Evolutionary conservation across 2,888 invertebrate species (phyloP).

Genomic region (Athalia circularis): DNA sequence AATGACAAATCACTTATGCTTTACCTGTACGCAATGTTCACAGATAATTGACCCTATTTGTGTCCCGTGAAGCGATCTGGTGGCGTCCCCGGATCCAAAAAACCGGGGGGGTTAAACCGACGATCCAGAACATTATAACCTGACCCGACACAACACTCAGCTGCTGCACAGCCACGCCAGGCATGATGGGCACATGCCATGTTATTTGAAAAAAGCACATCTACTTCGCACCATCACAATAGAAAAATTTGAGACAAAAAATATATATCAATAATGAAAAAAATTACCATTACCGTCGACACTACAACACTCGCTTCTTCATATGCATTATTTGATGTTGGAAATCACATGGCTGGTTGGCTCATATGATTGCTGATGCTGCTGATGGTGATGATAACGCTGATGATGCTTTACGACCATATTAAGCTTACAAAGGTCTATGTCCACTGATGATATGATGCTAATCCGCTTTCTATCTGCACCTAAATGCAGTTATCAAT

Average conservation of each 20-base stretch:
- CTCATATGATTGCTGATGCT: slow-evolving; percentile 53
- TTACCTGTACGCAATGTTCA: slow-evolving; percentile 68
- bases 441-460: slow-evolving; percentile 15
- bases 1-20: slow-evolving; percentile 60
- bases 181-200: slow-evolving; percentile 51
- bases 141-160: slow-evolving; percentile 63
- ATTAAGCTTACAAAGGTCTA: too few species aligned
- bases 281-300: slow-evolving; percentile 47
- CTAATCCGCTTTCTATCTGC: not conserved
- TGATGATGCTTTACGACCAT: too few species aligned
- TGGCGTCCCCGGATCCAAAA: slow-evolving; percentile 30
- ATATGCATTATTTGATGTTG: slow-evolving; percentile 68
- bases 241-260: too few species aligned
- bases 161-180: slow-evolving; percentile 60
- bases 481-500: too few species aligned
- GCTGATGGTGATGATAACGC: too few species aligned
- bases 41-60: slow-evolving; percentile 67
- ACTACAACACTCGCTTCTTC: slow-evolving; percentile 61
- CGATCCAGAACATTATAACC: slow-evolving; percentile 61
- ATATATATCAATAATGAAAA: too few species aligned
- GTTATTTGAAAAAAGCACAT: slow-evolving; percentile 3
- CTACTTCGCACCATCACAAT: slow-evolving; percentile 36
- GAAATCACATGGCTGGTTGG: slow-evolving; percentile 61
- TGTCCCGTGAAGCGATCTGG: slow-evolving; percentile 67
- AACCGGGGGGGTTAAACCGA: slow-evolving; percentile 57